Conservation (phyloP, 2,113 vertebrate genomes). For the Apeltes quadracus region DNA sequence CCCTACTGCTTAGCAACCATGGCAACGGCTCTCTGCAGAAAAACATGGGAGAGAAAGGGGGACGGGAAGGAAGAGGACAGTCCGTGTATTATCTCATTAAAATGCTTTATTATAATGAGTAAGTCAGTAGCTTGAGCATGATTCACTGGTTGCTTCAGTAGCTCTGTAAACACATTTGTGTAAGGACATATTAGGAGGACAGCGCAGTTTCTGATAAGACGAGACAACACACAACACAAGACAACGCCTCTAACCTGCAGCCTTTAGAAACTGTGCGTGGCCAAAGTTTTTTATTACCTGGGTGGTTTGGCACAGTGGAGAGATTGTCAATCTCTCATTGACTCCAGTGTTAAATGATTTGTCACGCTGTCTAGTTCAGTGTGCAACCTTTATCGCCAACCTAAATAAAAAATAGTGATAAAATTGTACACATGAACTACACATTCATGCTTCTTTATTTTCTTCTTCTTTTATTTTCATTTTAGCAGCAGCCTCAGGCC, state of each 20-base stretch:
- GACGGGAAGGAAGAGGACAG: neutral
- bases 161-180: neutral
- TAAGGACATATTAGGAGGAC: neutral
- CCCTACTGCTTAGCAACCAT: slow-evolving; percentile 53
- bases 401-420: too few species aligned
- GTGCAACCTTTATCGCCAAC: neutral
- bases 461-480: too few species aligned
- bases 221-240: too few species aligned
- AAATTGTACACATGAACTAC: neutral
- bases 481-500: neutral
- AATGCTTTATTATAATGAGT: neutral
- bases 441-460: neutral
- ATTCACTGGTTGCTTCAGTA: neutral
- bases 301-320: neutral
- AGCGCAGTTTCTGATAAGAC: neutral
- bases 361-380: neutral
- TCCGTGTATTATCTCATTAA: slow-evolving; percentile 3
- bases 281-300: too few species aligned
- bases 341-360: neutral
- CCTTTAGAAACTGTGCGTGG: neutral
- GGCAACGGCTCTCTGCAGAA: slow-evolving; percentile 21
- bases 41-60: neutral
- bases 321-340: neutral
- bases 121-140: neutral
- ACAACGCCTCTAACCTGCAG: neutral